Evolutionary conservation across 2,113 vertebrate species (phyloP).

Genomic region (Murina feae): DNA sequence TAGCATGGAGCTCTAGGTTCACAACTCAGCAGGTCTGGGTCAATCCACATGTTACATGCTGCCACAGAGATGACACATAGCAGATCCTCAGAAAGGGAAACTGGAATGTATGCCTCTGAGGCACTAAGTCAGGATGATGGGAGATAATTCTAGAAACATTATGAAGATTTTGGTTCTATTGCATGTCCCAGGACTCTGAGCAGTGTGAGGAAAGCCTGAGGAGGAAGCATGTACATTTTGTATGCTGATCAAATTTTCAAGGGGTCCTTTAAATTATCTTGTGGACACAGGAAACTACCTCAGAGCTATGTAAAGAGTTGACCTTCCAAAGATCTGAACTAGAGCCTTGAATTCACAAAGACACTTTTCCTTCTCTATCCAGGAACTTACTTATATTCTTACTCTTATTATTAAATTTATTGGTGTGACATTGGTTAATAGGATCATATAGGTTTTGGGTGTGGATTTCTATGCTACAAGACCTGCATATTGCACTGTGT

Average conservation of each 20-base stretch:
- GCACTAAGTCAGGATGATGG: background rate
- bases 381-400: background rate
- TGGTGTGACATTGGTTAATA: too few species aligned
- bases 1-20: background rate
- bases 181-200: background rate
- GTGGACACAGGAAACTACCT: background rate
- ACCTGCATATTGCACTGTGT: too few species aligned
- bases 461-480: too few species aligned
- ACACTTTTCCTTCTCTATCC: background rate
- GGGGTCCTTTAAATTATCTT: background rate
- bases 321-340: background rate
- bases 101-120: background rate
- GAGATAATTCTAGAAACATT: background rate
- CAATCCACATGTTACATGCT: background rate
- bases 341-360: background rate
- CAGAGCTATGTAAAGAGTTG: background rate
- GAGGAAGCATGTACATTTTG: background rate
- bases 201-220: background rate
- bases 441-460: too few species aligned
- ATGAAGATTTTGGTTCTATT: background rate
- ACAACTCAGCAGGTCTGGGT: background rate
- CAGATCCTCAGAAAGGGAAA: background rate
- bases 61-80: background rate
- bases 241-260: background rate
- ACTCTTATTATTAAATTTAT: too few species aligned